phyloP scores from a whole-genome alignment of 1,140 invertebrate genomes.

The Pseudomyrmex concolor region DNA sequence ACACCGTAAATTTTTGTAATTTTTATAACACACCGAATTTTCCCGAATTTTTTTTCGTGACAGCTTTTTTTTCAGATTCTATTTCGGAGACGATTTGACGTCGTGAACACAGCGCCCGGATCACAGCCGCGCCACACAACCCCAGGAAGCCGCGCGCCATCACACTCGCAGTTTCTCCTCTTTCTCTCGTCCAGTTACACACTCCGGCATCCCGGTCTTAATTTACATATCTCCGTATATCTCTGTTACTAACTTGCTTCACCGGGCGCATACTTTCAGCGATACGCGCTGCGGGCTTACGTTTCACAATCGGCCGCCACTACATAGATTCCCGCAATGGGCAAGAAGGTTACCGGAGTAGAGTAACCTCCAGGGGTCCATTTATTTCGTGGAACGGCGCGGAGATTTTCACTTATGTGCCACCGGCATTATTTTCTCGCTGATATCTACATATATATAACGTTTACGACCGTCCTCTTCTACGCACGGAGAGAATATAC shows the following conservation, averaged over 20 bases:
- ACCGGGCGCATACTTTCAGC: slow-evolving; percentile 68
- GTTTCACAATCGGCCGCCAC: slow-evolving; percentile 57
- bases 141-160: slow-evolving; percentile 55
- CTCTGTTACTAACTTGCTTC: slow-evolving; percentile 72
- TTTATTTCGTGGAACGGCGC: too few species aligned
- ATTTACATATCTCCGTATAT: slow-evolving; percentile 77
- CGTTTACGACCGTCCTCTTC: slow-evolving; percentile 26
- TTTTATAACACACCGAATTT: too few species aligned
- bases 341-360: slow-evolving; percentile 17
- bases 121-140: slow-evolving; percentile 18
- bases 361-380: slow-evolving; percentile 10
- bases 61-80: too few species aligned
- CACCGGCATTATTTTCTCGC: not conserved
- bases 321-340: not conserved
- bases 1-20: too few species aligned
- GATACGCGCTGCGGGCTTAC: slow-evolving; percentile 62
- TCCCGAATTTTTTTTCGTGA: too few species aligned
- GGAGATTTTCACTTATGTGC: slow-evolving; percentile 43
- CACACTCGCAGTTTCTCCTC: slow-evolving; percentile 32
- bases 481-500: not conserved
- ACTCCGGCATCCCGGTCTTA: slow-evolving; percentile 61
- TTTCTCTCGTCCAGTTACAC: slow-evolving; percentile 62
- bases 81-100: too few species aligned
- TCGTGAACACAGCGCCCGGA: too few species aligned
- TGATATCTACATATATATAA: slow-evolving; percentile 44